Conservation (phyloP, 1,140 invertebrate species). For the Orchestia grillus region DNA sequence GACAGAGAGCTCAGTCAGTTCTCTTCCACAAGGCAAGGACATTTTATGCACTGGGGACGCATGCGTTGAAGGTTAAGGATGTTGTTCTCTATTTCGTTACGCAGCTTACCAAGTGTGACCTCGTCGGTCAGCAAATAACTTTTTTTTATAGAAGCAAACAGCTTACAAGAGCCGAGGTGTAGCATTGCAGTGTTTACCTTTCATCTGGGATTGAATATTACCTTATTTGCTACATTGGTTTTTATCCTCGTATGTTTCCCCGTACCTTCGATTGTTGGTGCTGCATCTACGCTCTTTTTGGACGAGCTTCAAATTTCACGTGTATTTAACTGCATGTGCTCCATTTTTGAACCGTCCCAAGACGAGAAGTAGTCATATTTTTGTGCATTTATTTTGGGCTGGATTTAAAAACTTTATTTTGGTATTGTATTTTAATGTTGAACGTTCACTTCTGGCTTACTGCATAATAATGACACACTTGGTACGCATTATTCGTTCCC, state of each 20-base stretch:
- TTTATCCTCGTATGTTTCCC: not conserved
- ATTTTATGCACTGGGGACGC: not conserved
- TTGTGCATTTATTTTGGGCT: too few relatives aligned
- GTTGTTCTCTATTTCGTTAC: not conserved
- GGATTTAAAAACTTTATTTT: too few relatives aligned
- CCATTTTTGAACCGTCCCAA: too few relatives aligned
- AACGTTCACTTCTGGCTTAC: too few relatives aligned
- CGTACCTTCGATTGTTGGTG: not conserved
- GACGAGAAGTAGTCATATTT: too few relatives aligned
- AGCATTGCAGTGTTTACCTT: not conserved
- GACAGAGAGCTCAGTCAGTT: not conserved
- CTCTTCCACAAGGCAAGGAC: not conserved
- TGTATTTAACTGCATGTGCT: not conserved
- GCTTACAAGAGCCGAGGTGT: not conserved
- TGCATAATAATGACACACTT: too few relatives aligned
- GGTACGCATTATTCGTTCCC: too few relatives aligned
- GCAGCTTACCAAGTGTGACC: not conserved
- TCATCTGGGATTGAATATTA: not conserved
- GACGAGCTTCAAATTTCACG: not conserved
- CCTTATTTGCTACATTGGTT: not conserved
- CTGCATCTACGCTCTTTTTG: not conserved
- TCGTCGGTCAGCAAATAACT: not conserved
- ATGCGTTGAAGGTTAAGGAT: not conserved
- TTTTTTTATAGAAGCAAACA: not conserved
- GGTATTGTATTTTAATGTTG: too few relatives aligned